phyloP scores from a whole-genome alignment of 2,888 invertebrate genomes.

The Stramonita haemastoma region DNA sequence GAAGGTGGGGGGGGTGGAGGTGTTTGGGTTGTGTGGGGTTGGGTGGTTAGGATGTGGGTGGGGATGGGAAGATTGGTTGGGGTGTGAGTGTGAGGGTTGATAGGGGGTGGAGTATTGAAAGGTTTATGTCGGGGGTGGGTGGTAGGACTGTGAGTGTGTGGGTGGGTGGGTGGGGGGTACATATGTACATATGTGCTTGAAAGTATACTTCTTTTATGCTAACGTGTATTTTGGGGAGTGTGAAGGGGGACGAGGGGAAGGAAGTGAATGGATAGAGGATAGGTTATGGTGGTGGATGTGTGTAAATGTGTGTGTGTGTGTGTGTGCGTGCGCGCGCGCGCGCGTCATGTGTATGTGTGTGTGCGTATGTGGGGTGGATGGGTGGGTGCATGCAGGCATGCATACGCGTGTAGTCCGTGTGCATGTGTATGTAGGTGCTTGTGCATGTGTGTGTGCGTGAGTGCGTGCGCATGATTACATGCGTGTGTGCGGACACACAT shows the following conservation, averaged over 20 bases:
- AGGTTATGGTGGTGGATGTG: background rate
- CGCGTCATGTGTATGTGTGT: conserved; percentile 22
- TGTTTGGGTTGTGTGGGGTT: too few species aligned
- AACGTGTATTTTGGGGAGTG: background rate
- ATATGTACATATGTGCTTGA: conserved; percentile 28
- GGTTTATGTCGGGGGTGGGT: too few species aligned
- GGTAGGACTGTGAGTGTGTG: background rate
- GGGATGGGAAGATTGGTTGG: too few species aligned
- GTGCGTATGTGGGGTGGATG: background rate
- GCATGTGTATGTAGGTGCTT: conserved; percentile 12
- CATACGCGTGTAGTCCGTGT: background rate
- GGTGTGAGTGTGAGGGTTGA: too few species aligned
- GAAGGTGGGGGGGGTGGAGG: background rate
- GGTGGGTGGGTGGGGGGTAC: background rate
- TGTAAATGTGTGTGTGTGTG: background rate
- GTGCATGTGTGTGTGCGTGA: conserved; percentile 38
- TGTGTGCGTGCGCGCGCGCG: conserved; percentile 17
- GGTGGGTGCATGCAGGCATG: background rate
- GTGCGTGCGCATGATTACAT: too few species aligned
- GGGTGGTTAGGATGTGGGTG: too few species aligned
- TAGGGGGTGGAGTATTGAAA: too few species aligned
- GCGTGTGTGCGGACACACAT: background rate
- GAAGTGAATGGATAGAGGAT: background rate
- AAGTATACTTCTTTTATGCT: too few species aligned
- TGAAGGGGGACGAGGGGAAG: conserved; percentile 32